A percentile compares a stretch with the other conserved stretches of the same genome.
Evolutionary conservation across 2,113 vertebrate species (phyloP).

Genomic region (Pterophyllum scalare): DNA sequence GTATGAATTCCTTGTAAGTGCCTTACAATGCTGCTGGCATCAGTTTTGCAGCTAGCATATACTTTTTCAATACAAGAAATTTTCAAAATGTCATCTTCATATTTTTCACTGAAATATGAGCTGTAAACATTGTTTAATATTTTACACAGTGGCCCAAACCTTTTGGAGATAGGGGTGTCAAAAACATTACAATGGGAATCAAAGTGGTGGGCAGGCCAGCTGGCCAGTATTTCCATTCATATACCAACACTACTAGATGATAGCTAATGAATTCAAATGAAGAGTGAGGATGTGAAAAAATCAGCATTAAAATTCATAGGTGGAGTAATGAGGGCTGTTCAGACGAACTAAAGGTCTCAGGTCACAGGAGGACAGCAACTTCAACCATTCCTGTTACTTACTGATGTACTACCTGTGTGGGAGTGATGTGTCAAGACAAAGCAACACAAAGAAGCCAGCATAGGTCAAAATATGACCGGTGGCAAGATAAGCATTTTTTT

Average conservation of each 20-base stretch:
- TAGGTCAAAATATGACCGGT: not conserved
- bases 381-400: conserved; percentile 2
- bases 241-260: not conserved
- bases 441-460: not conserved
- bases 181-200: too few species aligned
- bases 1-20: too few species aligned
- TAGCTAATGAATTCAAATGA: not conserved
- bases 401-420: not conserved
- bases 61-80: not conserved
- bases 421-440: not conserved
- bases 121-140: not conserved
- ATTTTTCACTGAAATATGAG: not conserved
- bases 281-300: not conserved
- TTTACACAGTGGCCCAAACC: not conserved
- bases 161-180: not conserved
- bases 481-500: not conserved
- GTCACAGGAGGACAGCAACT: not conserved
- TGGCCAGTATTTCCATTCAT: not conserved
- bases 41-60: not conserved
- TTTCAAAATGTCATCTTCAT: too few species aligned
- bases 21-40: not conserved
- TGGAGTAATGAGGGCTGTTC: not conserved
- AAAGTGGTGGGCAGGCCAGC: not conserved
- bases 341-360: not conserved
- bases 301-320: not conserved